Evolutionary conservation across 30 jellyfish, hydroid and myxozoan genomes (phyloP).

Genomic region (Mastigias papua): DNA sequence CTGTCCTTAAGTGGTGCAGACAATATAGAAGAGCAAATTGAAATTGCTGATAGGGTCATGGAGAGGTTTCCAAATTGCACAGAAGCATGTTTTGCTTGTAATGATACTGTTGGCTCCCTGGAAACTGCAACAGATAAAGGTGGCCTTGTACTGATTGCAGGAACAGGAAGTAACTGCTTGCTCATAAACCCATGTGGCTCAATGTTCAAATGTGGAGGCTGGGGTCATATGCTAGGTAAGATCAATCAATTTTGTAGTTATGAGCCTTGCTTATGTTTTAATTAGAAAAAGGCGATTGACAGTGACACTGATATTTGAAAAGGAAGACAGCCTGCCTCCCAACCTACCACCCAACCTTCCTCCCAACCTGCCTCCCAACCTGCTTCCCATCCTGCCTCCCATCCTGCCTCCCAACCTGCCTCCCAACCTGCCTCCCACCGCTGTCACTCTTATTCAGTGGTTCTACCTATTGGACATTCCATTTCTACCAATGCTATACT

Average conservation of each 20-base stretch:
- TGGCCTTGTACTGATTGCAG: slow-evolving; percentile 89
- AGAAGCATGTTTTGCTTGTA: slow-evolving; percentile 77
- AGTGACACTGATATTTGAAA: too few species aligned
- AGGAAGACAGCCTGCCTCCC: too few species aligned
- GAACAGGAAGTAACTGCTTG: slow-evolving; percentile 90
- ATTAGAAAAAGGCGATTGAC: background rate
- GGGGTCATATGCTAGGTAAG: slow-evolving; percentile 96
- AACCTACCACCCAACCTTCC: too few species aligned
- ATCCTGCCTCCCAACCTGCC: too few species aligned
- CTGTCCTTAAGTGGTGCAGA: slow-evolving; percentile 95
- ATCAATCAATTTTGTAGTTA: too few species aligned
- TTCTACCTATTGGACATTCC: too few species aligned
- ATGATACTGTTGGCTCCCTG: slow-evolving; percentile 86
- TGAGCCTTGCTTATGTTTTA: too few species aligned
- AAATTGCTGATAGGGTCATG: slow-evolving; percentile 36
- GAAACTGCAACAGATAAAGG: slow-evolving; percentile 88
- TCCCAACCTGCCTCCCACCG: too few species aligned
- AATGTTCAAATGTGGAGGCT: slow-evolving; percentile 83
- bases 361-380: too few species aligned
- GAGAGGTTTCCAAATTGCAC: slow-evolving; percentile 66
- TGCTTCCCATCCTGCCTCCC: too few species aligned
- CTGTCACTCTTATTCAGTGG: too few species aligned
- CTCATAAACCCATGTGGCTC: slow-evolving; percentile 71
- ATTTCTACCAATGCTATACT: too few species aligned
- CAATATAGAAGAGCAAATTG: slow-evolving; percentile 50